Conservation (phyloP, 2,888 invertebrate species). For the Aphelenchoides bicaudatus region DNA sequence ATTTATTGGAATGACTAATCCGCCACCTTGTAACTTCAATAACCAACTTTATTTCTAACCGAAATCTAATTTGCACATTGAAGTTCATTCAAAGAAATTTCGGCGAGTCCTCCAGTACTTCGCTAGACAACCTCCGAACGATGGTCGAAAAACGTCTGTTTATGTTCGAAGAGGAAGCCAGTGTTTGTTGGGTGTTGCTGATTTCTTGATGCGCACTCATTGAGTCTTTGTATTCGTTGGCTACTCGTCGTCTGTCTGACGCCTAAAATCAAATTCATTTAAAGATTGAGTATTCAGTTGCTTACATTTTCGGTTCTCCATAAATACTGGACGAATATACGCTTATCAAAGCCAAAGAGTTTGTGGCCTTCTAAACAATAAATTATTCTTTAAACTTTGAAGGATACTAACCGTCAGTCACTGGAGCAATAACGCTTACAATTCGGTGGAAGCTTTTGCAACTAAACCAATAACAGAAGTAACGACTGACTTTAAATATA, state of each 20-base stretch:
- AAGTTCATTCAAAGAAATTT: constrained; percentile 1
- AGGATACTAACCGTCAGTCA: constrained; percentile 33
- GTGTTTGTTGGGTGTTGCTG: no score
- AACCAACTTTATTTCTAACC: no score
- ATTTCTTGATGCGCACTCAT: constrained; percentile 1
- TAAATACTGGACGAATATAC: constrained; percentile 50
- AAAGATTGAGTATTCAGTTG: not conserved
- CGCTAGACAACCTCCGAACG: constrained; percentile 4
- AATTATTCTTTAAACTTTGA: not conserved
- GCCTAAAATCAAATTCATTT: constrained; percentile 6
- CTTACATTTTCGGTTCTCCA: constrained; percentile 42
- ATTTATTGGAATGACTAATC: no score
- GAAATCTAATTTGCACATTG: no score
- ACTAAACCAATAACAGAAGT: constrained; percentile 51
- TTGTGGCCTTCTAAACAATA: constrained; percentile 33
- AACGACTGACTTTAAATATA: constrained; percentile 44
- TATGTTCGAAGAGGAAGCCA: not conserved
- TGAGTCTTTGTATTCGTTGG: constrained; percentile 25
- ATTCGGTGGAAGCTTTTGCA: constrained; percentile 52
- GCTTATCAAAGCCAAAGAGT: constrained; percentile 33
- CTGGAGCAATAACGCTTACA: constrained; percentile 44
- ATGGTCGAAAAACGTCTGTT: constrained; percentile 9
- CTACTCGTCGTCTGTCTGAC: constrained; percentile 26
- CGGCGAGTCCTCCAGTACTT: constrained; percentile 1
- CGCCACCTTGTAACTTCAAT: no score